Conservation (phyloP, 2,113 vertebrate genomes). For the Pseudonaja textilis region DNA sequence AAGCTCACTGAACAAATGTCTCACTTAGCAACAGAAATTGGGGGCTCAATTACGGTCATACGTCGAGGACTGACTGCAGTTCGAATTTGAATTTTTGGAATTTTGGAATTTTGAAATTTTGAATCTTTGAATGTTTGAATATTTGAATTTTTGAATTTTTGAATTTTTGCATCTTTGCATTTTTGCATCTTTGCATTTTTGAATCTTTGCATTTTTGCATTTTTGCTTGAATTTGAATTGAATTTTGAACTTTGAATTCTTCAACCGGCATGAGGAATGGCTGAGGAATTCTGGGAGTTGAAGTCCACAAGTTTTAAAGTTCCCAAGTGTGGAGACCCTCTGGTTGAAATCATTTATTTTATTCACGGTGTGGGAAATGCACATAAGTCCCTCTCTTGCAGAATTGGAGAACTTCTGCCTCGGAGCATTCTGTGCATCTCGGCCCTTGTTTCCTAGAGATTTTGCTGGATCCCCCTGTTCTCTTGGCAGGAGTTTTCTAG, state of each 20-base stretch:
- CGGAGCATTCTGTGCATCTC: neutral
- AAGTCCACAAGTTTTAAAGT: neutral
- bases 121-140: too few relatives aligned
- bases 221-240: too few relatives aligned
- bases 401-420: neutral
- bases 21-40: neutral
- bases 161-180: too few relatives aligned
- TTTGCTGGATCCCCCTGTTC: neutral
- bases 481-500: neutral
- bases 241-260: neutral
- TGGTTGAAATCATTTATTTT: neutral
- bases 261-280: neutral
- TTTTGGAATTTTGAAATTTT: too few relatives aligned
- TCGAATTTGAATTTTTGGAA: too few relatives aligned
- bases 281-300: neutral
- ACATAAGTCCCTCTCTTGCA: neutral
- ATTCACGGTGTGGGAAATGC: neutral
- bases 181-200: too few relatives aligned
- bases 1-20: too few relatives aligned
- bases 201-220: too few relatives aligned
- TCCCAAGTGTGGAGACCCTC: neutral
- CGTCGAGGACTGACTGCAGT: too few relatives aligned
- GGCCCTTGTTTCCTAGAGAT: neutral
- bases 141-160: too few relatives aligned
- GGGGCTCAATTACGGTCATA: too few relatives aligned